Evolutionary conservation across 2,797 vertebrate genomes (phyloP), one percentile per base, ranked within the genome.

Genomic region (Phataginus tricuspis): DNA sequence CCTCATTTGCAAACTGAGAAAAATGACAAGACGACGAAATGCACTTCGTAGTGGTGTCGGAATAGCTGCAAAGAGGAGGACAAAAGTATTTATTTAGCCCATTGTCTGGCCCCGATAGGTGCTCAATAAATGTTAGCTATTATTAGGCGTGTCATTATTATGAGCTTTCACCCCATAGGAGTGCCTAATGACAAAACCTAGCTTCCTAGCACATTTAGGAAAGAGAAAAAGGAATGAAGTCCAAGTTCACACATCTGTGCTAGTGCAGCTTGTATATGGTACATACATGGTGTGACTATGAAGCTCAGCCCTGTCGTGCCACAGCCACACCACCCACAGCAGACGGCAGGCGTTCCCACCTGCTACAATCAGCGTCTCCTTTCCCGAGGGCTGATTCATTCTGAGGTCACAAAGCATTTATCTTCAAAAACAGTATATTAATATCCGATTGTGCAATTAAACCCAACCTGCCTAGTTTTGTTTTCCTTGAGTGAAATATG

Each of bases 331-430:
- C 25, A 16, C 77, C 10, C 4, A 31, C 16, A 0, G 31, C 8
- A 5, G 21, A 9, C 0, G 5, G 61, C 94, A 49, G 14, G 89
- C 19, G 2, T 23, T 11, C 45, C 69, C 1, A 1, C 39, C 71
- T 69, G 51, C 66, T 27, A 77, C 27, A 1, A 18, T 39, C 11
- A 31, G 27, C 14, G 31, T 51, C 61, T 82, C 79, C 59, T n/a
- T 49, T 83, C 72, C 45, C 5, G 16, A 77, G 74, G 79, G 71
- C 64, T 96, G 96, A 96, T 74, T 95, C 95, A 96, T n/a, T 55
- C 94, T 96, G 96, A 93, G 83, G 57, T 97, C 91, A 93, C n/a
- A 87, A 89, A 96, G 94, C 37, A 64, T 53, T 96, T 92, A 63
- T 84, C 94, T 95, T 94, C 85, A 68, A 91, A 91, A 95, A 79